Evolutionary conservation across 2,113 vertebrate species (phyloP), one percentile per base, ranked within the genome.

Genomic region (Carollia perspicillata): DNA sequence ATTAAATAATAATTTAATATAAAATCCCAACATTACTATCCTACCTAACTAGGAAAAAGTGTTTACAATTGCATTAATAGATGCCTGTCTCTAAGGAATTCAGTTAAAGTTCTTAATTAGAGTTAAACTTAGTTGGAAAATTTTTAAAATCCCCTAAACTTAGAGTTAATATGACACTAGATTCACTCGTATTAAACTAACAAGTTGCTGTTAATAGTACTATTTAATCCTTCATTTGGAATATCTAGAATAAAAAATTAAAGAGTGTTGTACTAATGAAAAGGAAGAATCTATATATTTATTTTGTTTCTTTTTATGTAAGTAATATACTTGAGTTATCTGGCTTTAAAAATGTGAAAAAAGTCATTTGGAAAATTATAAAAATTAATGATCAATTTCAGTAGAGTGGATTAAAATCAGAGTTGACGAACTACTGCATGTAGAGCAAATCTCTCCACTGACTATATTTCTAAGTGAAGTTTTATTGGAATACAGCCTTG

Each of bases 1-100:
- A 85, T 77, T 88, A 96, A 78, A 89, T 49, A 89, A 44, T 88
- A 75, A 55, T 66, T 84, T 94, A 85, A n/a, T 23, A 63, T 37
- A 74, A 89, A 84, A 78, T 72, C 30, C 40, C 18, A 63, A 47
- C 1, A 66, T 66, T 6, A 77, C 53, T 13, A 47, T 69, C 6
- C 8, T 11, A 78, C 51, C 5, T 42, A 2, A 12, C 33, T 40
- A 63, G 30, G 33, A 65, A 55, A 44, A 58, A 58, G 60, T 33
- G 7, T 23, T 95, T 22, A 85, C 20, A 66, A 86, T 89, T 90
- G 83, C 5, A 4, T 81, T 86, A 88, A 80, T 30, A 66, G 53
- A 49, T 51, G 2, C 78, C 26, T 47, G 2, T 74, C 53, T 68
- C 10, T 30, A 84, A 13, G 9, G 30, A 88, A 88, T 72, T 88